phyloP scores from a whole-genome alignment of 1,140 invertebrate species.

The Dufourea novaeangliae region DNA sequence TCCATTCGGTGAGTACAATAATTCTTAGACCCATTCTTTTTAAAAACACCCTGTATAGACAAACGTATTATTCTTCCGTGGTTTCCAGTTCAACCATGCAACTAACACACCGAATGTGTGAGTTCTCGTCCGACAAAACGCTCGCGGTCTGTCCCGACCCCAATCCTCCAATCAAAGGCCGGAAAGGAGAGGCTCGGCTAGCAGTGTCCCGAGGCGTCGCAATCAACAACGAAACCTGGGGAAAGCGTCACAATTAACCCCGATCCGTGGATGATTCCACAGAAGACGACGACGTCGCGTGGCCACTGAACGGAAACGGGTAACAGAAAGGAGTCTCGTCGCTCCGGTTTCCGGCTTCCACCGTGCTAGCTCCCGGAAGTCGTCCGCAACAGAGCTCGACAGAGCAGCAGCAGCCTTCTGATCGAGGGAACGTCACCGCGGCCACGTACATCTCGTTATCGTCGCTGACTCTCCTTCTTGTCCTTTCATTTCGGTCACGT shows the following conservation, averaged over 20 bases:
- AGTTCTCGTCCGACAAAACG: background rate
- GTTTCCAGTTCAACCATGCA: too few species aligned
- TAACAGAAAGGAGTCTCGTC: slow-evolving; percentile 11
- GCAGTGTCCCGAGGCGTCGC: background rate
- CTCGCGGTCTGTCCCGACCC: background rate
- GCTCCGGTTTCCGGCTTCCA: slow-evolving; percentile 47
- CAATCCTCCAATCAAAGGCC: background rate
- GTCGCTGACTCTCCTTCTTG: slow-evolving; percentile 26
- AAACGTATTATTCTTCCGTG: too few species aligned
- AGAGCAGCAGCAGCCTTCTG: slow-evolving; percentile 38
- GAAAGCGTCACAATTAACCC: slow-evolving; percentile 1
- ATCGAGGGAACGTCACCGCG: slow-evolving; percentile 34
- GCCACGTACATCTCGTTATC: slow-evolving; percentile 52
- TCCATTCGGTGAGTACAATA: too few species aligned
- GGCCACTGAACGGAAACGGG: background rate
- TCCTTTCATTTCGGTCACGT: slow-evolving; percentile 67
- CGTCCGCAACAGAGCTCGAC: too few species aligned
- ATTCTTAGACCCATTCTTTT: too few species aligned
- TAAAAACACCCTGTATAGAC: too few species aligned
- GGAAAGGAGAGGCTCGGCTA: background rate
- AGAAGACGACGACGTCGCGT: background rate
- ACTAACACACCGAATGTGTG: too few species aligned
- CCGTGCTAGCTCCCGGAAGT: slow-evolving; percentile 38
- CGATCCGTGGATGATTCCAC: background rate
- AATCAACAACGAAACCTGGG: background rate